These are phyloP conservation scores for Acrocera orbiculus DNA, from an alignment of 2,888 invertebrate species.

Conservation along the genomic window DNA sequence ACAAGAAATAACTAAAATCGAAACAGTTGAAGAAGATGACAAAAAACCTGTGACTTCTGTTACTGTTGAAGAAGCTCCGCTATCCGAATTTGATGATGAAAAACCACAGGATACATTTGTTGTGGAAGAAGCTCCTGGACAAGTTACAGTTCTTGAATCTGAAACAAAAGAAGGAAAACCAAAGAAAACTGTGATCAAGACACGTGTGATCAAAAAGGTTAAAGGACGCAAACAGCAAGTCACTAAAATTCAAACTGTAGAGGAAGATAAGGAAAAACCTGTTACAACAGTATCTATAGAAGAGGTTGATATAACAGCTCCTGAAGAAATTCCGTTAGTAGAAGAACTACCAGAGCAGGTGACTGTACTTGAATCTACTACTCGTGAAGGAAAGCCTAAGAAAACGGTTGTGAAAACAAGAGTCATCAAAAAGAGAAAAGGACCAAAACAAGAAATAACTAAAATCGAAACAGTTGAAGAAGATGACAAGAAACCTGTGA, in stretches of 20 bases:
- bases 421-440: constrained; percentile 11
- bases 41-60: constrained; percentile 20
- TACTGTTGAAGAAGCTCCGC: constrained; percentile 14
- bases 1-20: constrained; percentile 23
- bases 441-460: constrained; percentile 24
- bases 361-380: constrained; percentile 11
- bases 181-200: constrained; percentile 23
- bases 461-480: constrained; percentile 26
- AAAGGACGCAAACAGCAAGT: constrained; percentile 18
- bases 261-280: constrained; percentile 21
- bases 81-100: constrained; percentile 12
- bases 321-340: constrained; percentile 13
- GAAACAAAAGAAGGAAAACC: constrained; percentile 16
- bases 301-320: constrained; percentile 13
- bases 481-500: constrained; percentile 23
- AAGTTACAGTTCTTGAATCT: constrained; percentile 22
- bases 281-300: constrained; percentile 17
- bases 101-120: constrained; percentile 20
- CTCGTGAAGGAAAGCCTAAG: constrained; percentile 19
- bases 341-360: constrained; percentile 25
- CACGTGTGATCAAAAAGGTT: constrained; percentile 21
- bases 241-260: constrained; percentile 22
- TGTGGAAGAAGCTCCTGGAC: constrained; percentile 14
- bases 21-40: constrained; percentile 20
- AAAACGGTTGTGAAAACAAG: constrained; percentile 20